Evolutionary conservation across 30 jellyfish, hydroid and myxozoan species (phyloP), one percentile per base, ranked within the genome.

Genomic region (Rhopilema esculentum): DNA sequence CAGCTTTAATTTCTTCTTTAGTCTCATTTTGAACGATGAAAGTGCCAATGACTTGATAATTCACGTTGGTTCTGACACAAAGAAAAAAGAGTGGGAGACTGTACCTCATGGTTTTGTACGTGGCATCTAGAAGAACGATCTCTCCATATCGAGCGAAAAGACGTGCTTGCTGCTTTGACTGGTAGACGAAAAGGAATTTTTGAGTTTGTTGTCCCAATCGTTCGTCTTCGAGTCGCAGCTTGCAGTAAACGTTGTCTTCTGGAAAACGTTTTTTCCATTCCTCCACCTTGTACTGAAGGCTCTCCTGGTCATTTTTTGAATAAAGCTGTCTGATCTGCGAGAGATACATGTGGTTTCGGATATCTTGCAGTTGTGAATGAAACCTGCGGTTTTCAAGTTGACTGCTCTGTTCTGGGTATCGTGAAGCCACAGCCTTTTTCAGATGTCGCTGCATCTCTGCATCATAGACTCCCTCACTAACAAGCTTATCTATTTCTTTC

Each of bases 11-110:
- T 31, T 23, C 62, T 27, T 84, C 93, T 57, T 26, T 70, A 0
- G 87, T 52, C 80, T 84, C 93, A 27, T 84, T 49, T 48, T 81
- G 71, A 27, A 40, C 24, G 20, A 81, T 66, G 78, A 81, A 81
- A 1, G 83, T 53, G 19, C 83, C 91, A 31, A 81, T 83, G 18
- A 81, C 84, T 61, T 81, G 83, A 67, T 81, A 81, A 52, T 67
- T 69, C 1, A 81, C 91, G 67, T 81, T 81, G 27, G 91, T 81
- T 66, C 64, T 67, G 26, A 81, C 91, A 49, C 83, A 81, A n/a
- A 81, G 12, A 49, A 81, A 40, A 31, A 74, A 74, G 16, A 74
- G 70, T 20, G 85, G 79, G 30, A 31, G 28, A 23, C 65, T 21
- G 52, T 74, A 74, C 85, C 52, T 74, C 70, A 40, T 74, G 9